phyloP scores from a whole-genome alignment of 2,113 vertebrate genomes.

The Triplophysa dalaica region DNA sequence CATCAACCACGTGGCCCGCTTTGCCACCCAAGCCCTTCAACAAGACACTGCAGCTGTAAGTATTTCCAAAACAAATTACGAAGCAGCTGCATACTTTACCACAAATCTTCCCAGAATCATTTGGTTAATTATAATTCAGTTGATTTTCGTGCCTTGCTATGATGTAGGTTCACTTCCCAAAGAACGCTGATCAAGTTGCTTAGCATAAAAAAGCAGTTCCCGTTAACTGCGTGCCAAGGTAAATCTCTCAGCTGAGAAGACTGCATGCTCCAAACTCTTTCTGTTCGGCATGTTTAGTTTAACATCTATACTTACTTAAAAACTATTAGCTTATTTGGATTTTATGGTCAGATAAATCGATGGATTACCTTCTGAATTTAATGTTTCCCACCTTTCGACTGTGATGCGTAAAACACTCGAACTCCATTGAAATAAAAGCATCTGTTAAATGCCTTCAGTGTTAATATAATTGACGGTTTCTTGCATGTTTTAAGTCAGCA shows the following conservation, averaged over 20 bases:
- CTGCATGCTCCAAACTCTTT: too few species aligned
- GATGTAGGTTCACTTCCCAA: too few species aligned
- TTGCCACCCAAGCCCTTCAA: constrained; percentile 89
- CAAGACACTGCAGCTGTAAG: constrained; percentile 88
- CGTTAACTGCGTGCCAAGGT: too few species aligned
- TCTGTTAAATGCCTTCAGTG: constrained; percentile 20
- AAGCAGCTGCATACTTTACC: not conserved
- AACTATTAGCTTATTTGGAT: constrained; percentile 7
- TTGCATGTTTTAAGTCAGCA: not conserved
- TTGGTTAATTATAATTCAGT: too few species aligned
- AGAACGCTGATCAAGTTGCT: too few species aligned
- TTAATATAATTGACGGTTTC: not conserved
- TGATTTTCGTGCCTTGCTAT: too few species aligned
- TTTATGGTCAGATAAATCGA: not conserved
- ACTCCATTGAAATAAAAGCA: not conserved
- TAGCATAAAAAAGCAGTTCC: too few species aligned
- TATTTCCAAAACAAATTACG: constrained; percentile 37
- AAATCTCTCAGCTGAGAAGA: too few species aligned
- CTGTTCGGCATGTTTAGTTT: too few species aligned
- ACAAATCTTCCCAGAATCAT: too few species aligned
- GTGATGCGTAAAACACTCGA: not conserved
- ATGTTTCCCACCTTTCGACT: not conserved
- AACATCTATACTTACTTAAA: too few species aligned
- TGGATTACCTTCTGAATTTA: not conserved
- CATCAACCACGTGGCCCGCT: constrained; percentile 92